phyloP scores from a whole-genome alignment of 1,140 invertebrate species.

The Drosophila trapezifrons region DNA sequence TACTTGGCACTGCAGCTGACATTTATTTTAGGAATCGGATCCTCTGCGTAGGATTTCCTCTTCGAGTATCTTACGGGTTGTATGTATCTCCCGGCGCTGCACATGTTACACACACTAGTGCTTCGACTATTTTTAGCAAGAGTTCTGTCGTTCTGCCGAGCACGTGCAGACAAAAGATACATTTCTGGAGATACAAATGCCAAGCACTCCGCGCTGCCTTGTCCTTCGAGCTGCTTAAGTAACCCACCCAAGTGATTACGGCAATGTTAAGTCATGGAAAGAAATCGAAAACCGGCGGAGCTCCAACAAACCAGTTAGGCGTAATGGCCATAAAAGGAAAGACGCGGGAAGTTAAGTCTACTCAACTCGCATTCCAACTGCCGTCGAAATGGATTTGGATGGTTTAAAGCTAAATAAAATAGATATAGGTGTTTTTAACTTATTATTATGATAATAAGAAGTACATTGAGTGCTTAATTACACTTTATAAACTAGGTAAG shows the following conservation, averaged over 20 bases:
- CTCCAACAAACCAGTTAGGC: slow-evolving; percentile 30
- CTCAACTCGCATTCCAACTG: slow-evolving; percentile 9
- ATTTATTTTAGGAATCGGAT: slow-evolving; percentile 32
- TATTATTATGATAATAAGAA: not conserved
- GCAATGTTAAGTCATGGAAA: slow-evolving; percentile 23
- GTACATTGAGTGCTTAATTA: not conserved
- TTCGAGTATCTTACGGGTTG: not conserved
- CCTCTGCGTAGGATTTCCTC: slow-evolving; percentile 34
- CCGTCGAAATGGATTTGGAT: slow-evolving; percentile 7
- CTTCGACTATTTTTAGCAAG: slow-evolving; percentile 40
- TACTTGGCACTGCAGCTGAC: slow-evolving; percentile 10
- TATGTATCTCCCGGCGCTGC: slow-evolving; percentile 24
- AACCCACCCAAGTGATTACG: slow-evolving; percentile 24
- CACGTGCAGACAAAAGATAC: slow-evolving; percentile 46
- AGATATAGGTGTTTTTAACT: not conserved
- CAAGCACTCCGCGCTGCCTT: slow-evolving; percentile 12
- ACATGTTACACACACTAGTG: slow-evolving; percentile 10
- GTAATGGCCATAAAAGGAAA: slow-evolving; percentile 37
- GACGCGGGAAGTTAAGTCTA: slow-evolving; percentile 21
- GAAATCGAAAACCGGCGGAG: slow-evolving; percentile 30
- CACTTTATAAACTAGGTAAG: not conserved
- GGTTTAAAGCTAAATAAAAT: not conserved
- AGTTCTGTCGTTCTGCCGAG: slow-evolving; percentile 7
- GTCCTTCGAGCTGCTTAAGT: slow-evolving; percentile 40
- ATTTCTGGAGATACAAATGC: slow-evolving; percentile 17